Base-by-base conservation (phyloP, 2,113 vertebrate genomes). In the Misgurnus anguillicaudatus region DNA sequence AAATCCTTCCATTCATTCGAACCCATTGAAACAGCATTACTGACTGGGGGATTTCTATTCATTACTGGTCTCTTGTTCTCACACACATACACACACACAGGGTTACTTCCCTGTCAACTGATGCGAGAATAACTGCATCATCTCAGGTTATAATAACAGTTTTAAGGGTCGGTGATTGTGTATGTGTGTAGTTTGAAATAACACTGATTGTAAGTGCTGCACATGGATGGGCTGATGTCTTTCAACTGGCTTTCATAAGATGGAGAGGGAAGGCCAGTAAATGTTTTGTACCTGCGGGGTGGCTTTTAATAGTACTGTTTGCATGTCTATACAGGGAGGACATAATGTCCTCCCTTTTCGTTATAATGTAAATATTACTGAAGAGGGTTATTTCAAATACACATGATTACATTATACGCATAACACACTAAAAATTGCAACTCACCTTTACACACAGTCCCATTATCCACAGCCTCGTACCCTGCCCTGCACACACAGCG, bases 401-500 rank as follows among this genome's bases (percentile, higher is more conserved):
- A 57, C 24, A 31, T 51, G 5, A 51, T 51, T 51, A 16, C 48
- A 51, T 0, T 1, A 51, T 14, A 51, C 16, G 48, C 48, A 48
- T 13, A 0, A 48, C 47, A 48, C 47, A 11, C 9, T 13, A 48
- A 48, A 31, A 31, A 31, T 1, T 31, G 24, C 1, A 55, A 68
- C 85, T 94, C 92, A 98, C 96, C 96, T 96, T 91, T 91, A 91
- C 97, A 99, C 68, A 94, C 2, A 0, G 96, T 97, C 1, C 94
- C 95, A 0, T 98, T 98, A 75, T 96, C 95, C 87, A 92, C 89
- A 0, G 94, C 92, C 80, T 98, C 96, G 0, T 95, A 94, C 1
- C 97, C 97, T 0, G 96, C 91, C 69, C 94, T 95, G 87, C 97
- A 99, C 94, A 96, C 94, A 87, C 97, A 99, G 83, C 96, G 94